Base-by-base conservation (phyloP, 2,797 vertebrate genomes). In the Acanthurus tractus region DNA sequence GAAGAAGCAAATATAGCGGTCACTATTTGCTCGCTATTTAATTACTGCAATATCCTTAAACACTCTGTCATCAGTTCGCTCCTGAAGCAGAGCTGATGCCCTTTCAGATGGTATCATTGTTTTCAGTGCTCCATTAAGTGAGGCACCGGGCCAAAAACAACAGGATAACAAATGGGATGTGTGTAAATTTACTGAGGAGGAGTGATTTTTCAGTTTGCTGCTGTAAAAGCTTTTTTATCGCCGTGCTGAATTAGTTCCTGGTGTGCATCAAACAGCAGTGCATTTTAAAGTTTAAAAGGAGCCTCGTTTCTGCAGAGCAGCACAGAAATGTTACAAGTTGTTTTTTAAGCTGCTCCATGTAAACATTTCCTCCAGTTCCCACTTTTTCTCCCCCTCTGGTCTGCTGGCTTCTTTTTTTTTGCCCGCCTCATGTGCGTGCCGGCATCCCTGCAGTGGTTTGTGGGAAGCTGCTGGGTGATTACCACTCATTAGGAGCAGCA, bases 401-500 rank as follows among this genome's bases (percentile, higher is more conserved):
- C 65, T 53, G 63, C 67, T 77, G 70, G 74, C 5, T 34, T 34
- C 29, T 34, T 34, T 34, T 40, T 40, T 55, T 42, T 54, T 56
- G 74, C 72, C 70, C 70, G 80, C 82, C 79, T 86, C 79, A 76
- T 89, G 90, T 93, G 88, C 83, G 80, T 92, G 93, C 85, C 76
- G 88, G 83, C 81, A 76, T 86, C 88, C 86, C 81, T 79, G 80
- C 86, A 55, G 93, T 29, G 92, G 92, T 93, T 94, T 94, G 88
- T 63, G 89, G 91, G 81, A 86, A 87, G 88, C 90, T 92, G 85
- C 90, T 83, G 90, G 84, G 92, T 93, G 92, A 95, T 94, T 94
- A 94, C 92, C 78, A 81, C 91, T 94, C 93, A 91, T 94, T 94
- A 93, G 89, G 90, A 90, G 89, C 82, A 68, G 91, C 88, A 87